Evolutionary conservation across 2,113 vertebrate species (phyloP), one percentile per base, ranked within the genome.

Genomic region (Etheostoma cragini): DNA sequence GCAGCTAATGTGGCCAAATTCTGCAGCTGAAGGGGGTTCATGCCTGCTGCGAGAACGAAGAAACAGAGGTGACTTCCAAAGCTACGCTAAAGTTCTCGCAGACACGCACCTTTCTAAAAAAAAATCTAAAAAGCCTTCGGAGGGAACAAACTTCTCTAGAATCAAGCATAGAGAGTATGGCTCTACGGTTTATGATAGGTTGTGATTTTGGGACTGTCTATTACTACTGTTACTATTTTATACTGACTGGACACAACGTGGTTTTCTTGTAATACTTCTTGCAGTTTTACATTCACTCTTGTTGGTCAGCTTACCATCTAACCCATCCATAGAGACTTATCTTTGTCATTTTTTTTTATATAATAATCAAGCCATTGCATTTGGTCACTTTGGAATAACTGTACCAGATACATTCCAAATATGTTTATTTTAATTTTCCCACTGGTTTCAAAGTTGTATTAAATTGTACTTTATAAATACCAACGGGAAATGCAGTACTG

Each of bases 21-120:
- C 96, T 99, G 97, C 90, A 99, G 93, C 64, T 99, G 98, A 91
- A 98, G 95, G 93, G 97, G 96, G 92, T 97, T 99, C 96, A 99
- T 97, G 92, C 97, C 97, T 94, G 90, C 0, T 76, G 64, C 72
- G 65, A 78, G 53, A 60, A 70, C n/a, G 10, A 58, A 83, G 16
- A 78, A 30, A 79, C 33, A 75, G 26, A 57, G 5, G 26, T 63
- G 65, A 42, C 46, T 6, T 58, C 22, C 50, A 78, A 56, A 69
- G 52, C 2, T 35, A 30, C 35, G n/a, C 14, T 76, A 5, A 42
- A 50, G 22, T 33, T 45, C 8, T 47, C 14, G 2, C 56, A 63
- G 45, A 47, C 3, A 49, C 1, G 26, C 1, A 2, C 4, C 54
- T 26, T 61, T 53, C 24, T 11, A 30, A 30, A 30, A 30, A 60